A percentile compares a stretch with the other conserved stretches of the same genome.
phyloP scores from a whole-genome alignment of 2,888 invertebrate species.

The Stenotaenia linearis region DNA sequence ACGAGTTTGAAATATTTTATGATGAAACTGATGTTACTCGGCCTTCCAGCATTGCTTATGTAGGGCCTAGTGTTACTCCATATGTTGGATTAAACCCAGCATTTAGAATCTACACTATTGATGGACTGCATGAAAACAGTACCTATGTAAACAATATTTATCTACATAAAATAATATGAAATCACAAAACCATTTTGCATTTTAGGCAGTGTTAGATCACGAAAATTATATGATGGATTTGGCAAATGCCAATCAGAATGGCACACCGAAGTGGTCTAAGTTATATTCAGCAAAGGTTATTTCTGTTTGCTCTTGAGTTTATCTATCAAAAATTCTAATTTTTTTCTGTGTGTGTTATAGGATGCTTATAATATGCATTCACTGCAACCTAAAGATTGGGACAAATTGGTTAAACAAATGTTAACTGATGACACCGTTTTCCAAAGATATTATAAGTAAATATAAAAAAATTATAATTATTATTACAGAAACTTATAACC shows the following conservation, averaged over 20 bases:
- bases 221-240: slow-evolving; percentile 95
- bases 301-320: background rate
- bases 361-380: slow-evolving; percentile 79
- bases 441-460: slow-evolving; percentile 79
- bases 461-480: background rate
- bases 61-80: slow-evolving; percentile 75
- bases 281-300: slow-evolving; percentile 62
- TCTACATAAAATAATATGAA: background rate
- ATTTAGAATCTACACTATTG: slow-evolving; percentile 68
- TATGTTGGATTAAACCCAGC: slow-evolving; percentile 71
- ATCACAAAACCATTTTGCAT: background rate
- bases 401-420: slow-evolving; percentile 79
- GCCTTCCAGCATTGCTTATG: slow-evolving; percentile 67
- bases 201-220: slow-evolving; percentile 80
- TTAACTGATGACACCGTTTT: slow-evolving; percentile 79
- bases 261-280: slow-evolving; percentile 72
- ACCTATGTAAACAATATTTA: slow-evolving; percentile 47
- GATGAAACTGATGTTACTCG: slow-evolving; percentile 49
- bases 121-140: slow-evolving; percentile 49
- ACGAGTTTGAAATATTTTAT: slow-evolving; percentile 47
- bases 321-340: background rate
- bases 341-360: slow-evolving; percentile 43
- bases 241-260: slow-evolving; percentile 70
- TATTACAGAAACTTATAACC: background rate
- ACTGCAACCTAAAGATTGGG: slow-evolving; percentile 84